Base-by-base conservation (phyloP, 2,888 invertebrate species). In the Pelosia muscerda region DNA sequence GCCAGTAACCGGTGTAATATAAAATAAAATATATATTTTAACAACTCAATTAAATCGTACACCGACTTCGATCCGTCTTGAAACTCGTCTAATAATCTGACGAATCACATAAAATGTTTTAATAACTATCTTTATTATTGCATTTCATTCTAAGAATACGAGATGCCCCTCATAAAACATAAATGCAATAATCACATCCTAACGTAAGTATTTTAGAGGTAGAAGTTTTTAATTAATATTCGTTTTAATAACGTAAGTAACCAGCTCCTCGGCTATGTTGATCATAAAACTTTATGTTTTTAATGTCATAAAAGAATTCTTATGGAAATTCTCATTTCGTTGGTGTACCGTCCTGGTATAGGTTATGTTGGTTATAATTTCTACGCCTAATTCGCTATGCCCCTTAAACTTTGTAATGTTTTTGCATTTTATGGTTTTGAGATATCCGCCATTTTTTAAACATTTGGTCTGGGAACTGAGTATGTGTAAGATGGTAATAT, bases 251-350 rank as follows among this genome's bases (percentile, higher is more conserved):
- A 77, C 65, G 71, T 22, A 65, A 65, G 68, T 71, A 66, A 78
- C 71, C 78, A 69, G 71, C 85, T 82, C 80, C 63, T 25, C 38
- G 65, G 67, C 81, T 84, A 81, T 66, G 69, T 62, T 64, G 59
- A 78, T 81, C 88, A 81, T 90, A 86, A 89, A 89, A 86, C 73
- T 86, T 88, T 84, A 87, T 84, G 84, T 79, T 84, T 81, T 78
- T 59, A 81, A 82, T 82, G 81, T 80, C 77, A 83, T 87, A 85
- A 89, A 87, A 63, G 84, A 85, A 80, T 82, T 66, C 68, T 71
- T 74, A 82, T 81, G 84, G 80, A 86, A 84, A 86, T 83, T 86
- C 81, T 80, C 81, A 81, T 86, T 86, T 82, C 57, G 78, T 72
- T 75, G 73, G 49, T 28, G 57, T 56, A 67, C 26, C 59, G 26